Percentiles rank a stretch among this genome's conserved stretches.
Conservation (phyloP, 2,888 invertebrate species). For the Coecobrya sp. region DNA sequence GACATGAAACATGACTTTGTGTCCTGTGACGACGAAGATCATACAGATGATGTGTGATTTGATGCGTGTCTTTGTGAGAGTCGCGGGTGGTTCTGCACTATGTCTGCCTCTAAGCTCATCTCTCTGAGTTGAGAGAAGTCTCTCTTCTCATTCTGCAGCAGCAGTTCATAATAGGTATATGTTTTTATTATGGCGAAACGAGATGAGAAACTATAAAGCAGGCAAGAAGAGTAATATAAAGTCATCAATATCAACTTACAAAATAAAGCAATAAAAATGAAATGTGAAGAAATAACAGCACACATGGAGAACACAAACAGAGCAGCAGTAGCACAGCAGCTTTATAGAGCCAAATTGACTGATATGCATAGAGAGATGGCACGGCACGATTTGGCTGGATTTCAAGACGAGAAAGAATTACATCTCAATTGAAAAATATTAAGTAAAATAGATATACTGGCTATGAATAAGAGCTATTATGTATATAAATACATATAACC, state of each 20-base stretch:
- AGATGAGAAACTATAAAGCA: neutral
- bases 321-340: neutral
- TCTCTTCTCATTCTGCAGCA: no score
- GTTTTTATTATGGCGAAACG: neutral
- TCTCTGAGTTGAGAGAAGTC: neutral
- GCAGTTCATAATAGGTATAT: no score
- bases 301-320: neutral
- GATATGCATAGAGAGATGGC: neutral
- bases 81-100: constrained; percentile 41
- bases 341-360: neutral
- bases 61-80: constrained; percentile 60
- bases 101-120: neutral
- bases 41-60: constrained; percentile 57
- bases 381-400: constrained; percentile 6
- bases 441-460: neutral
- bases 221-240: constrained; percentile 14
- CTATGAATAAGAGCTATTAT: no score
- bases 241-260: constrained; percentile 50
- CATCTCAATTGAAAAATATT: constrained; percentile 28
- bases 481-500: no score
- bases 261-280: constrained; percentile 54
- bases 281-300: constrained; percentile 15
- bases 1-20: constrained; percentile 53
- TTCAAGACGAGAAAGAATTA: constrained; percentile 1
- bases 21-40: constrained; percentile 51